A percentile compares a stretch with the other conserved stretches of the same genome.
phyloP scores from a whole-genome alignment of 2,113 vertebrate genomes.

The Sigmodon hispidus region DNA sequence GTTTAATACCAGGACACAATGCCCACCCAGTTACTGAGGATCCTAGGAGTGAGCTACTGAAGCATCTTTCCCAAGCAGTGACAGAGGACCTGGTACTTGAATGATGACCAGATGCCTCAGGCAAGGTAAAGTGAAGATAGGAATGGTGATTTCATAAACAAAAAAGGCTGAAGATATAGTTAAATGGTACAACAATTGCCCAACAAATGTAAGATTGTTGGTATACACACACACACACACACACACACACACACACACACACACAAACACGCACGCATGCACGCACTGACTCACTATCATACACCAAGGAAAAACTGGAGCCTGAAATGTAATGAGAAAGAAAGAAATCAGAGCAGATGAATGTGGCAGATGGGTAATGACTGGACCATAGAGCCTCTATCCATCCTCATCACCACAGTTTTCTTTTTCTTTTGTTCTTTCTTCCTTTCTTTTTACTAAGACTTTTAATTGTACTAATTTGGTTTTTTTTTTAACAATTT shows the following conservation, averaged over 20 bases:
- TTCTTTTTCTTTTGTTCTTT: not conserved
- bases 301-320: not conserved
- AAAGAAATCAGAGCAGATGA: not conserved
- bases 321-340: not conserved
- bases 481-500: not conserved
- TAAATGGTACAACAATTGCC: not conserved
- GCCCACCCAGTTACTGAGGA: not conserved
- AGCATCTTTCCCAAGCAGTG: not conserved
- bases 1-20: accelerated
- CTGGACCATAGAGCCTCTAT: not conserved
- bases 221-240: not conserved
- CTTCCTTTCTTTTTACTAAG: not conserved
- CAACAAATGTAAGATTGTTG: not conserved
- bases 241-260: not conserved
- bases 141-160: not conserved
- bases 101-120: not conserved
- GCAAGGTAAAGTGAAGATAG: not conserved
- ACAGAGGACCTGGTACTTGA: not conserved
- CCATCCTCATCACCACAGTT: not conserved
- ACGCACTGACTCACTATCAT: not conserved
- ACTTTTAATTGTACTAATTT: not conserved
- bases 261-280: no score
- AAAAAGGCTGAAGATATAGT: not conserved
- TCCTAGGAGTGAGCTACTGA: not conserved
- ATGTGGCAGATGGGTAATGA: not conserved